Evolutionary conservation across 2,888 invertebrate genomes (phyloP).

Genomic region (Ormyrus labotus): DNA sequence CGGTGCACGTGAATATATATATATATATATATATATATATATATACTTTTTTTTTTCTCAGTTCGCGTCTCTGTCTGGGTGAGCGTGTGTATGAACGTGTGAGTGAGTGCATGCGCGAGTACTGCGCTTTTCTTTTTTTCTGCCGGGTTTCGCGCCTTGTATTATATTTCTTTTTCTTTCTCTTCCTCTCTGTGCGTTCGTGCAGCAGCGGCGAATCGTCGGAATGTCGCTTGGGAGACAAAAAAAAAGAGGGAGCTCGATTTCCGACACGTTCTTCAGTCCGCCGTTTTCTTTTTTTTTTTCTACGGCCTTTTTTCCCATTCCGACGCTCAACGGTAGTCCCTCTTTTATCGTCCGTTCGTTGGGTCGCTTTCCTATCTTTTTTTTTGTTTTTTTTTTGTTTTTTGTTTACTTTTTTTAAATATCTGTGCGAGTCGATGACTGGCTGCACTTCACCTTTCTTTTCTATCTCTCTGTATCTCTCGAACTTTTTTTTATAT

Average conservation of each 20-base stretch:
- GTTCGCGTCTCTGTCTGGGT: slow-evolving; percentile 6
- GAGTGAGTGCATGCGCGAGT: neutral
- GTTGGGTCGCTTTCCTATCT: neutral
- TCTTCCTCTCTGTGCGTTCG: slow-evolving; percentile 25
- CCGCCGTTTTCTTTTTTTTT: neutral
- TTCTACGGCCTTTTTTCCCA: neutral
- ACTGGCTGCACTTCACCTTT: slow-evolving; percentile 20
- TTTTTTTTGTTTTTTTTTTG: neutral
- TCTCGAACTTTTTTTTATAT: no score
- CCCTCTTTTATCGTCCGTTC: slow-evolving; percentile 34
- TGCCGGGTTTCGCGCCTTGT: slow-evolving; percentile 10
- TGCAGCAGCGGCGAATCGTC: slow-evolving; percentile 46
- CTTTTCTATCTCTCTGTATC: neutral
- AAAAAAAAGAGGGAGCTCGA: slow-evolving; percentile 28
- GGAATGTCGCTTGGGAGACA: slow-evolving; percentile 52
- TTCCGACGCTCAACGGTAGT: slow-evolving; percentile 26
- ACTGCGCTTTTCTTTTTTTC: neutral
- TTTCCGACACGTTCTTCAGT: slow-evolving; percentile 33
- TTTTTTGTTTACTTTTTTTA: neutral
- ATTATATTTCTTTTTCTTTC: slow-evolving; percentile 34
- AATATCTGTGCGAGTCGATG: slow-evolving; percentile 17
- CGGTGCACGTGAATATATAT: slow-evolving; percentile 46
- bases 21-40: no score
- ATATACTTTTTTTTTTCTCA: slow-evolving; percentile 30
- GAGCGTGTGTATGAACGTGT: neutral